Base-by-base conservation (phyloP, 1,140 invertebrate species). In the Meloidogyne exigua region DNA sequence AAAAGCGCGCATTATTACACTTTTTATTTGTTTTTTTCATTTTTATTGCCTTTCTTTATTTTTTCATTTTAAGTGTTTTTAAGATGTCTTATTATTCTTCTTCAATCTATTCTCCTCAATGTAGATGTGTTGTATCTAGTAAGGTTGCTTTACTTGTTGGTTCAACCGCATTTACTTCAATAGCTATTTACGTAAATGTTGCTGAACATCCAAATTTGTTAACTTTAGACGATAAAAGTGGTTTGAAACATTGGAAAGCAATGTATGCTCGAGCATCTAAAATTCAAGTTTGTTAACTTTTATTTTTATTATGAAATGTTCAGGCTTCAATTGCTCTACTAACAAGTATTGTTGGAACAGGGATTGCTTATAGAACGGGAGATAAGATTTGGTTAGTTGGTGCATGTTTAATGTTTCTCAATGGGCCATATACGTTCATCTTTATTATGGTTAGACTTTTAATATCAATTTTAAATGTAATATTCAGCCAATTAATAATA, bases 111-210 rank as follows among this genome's bases (percentile, higher is more conserved):
- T 9, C 11, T 11, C 25, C 21, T 68, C 36, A 39, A 39, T 39
- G 36, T 39, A 3, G 36, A 39, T 39, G 36, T 39, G 9, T 39
- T 39, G 3, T 39, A 39, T 10, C 4, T 7, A 10, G 36, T 10
- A 39, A 39, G 10, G 4, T 39, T 39, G 36, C 36, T 39, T 39
- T 39, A 57, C 49, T 67, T 32, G 66, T 9, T 42, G 66, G 28
- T 44, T 70, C 68, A n/a, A 62, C 68, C 15, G 68, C 68, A 42
- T 70, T 70, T 18, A n/a, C 68, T 26, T 44, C 42, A n/a, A 62
- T 62, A 1, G 18, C 68, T 28, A 15, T 70, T 15, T 70, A 70
- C 18, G 18, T 44, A 57, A 70, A 70, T 18, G 15, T 44, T 44
- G 68, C 21, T 44, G 68, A 70, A 42, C 68, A 70, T 18, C 68